phyloP scores from a whole-genome alignment of 2,113 vertebrate species.

The Sinocyclocheilus rhinocerous region DNA sequence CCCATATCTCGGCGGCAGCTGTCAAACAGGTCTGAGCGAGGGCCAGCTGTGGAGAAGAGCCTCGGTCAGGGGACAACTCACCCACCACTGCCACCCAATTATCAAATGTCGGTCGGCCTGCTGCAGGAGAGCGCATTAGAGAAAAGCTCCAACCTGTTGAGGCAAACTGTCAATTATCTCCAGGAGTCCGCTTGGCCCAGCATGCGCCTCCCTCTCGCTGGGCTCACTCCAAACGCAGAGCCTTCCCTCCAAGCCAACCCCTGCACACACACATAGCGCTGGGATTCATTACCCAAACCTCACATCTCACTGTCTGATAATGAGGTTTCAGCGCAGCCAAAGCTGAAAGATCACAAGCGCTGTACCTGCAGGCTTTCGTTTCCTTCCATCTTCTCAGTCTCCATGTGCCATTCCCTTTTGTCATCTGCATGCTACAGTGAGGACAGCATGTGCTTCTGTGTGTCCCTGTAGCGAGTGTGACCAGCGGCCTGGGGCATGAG shows the following conservation, averaged over 20 bases:
- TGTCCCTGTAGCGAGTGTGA: constrained; percentile 45
- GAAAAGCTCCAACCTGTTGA: constrained; percentile 58
- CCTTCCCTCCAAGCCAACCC: constrained; percentile 21
- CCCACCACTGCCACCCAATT: constrained; percentile 69
- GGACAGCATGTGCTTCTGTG: constrained; percentile 39
- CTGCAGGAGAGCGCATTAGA: constrained; percentile 46
- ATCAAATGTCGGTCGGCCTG: constrained; percentile 63
- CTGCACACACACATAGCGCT: constrained; percentile 56
- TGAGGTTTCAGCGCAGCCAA: constrained; percentile 69
- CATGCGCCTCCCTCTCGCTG: constrained; percentile 40
- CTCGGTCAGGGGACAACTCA: constrained; percentile 54
- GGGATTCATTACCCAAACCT: constrained; percentile 72
- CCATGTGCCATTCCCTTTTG: not conserved
- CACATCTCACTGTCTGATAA: constrained; percentile 69
- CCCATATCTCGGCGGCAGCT: constrained; percentile 63
- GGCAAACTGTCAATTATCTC: constrained; percentile 58
- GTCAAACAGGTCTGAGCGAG: constrained; percentile 62
- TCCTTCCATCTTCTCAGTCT: constrained; percentile 24
- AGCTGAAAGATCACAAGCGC: constrained; percentile 63
- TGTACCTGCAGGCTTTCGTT: constrained; percentile 52
- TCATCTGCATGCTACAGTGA: constrained; percentile 47
- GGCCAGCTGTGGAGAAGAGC: constrained; percentile 60
- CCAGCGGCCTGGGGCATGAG: constrained; percentile 46
- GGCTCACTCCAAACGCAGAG: constrained; percentile 32
- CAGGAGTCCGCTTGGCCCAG: constrained; percentile 47